These are phyloP conservation scores for Labrus mixtus DNA, from an alignment of 2,113 vertebrate species.

Conservation along the genomic window DNA sequence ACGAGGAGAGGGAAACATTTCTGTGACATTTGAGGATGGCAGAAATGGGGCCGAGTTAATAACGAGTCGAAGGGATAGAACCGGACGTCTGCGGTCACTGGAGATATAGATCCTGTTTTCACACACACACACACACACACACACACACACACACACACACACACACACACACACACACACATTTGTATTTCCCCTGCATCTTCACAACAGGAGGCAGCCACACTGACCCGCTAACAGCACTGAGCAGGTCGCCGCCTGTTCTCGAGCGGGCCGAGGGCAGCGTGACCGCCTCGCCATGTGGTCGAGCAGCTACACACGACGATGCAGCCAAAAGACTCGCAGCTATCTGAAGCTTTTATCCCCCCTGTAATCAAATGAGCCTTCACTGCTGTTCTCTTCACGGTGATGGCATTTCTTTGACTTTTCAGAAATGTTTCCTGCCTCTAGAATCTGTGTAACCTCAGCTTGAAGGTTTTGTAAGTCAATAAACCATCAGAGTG, in stretches of 20 bases:
- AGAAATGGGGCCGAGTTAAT: slow-evolving; percentile 10
- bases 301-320: background rate
- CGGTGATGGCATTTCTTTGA: too few relatives aligned
- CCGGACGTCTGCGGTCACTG: background rate
- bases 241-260: background rate
- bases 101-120: slow-evolving; percentile 4
- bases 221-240: background rate
- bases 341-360: too few relatives aligned
- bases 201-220: background rate
- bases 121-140: too few relatives aligned
- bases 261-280: too few relatives aligned
- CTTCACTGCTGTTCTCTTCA: too few relatives aligned
- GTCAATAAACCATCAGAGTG: too few relatives aligned
- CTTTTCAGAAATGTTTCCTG: too few relatives aligned
- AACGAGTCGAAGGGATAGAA: slow-evolving; percentile 24
- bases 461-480: too few relatives aligned
- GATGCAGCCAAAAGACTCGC: too few relatives aligned
- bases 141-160: background rate
- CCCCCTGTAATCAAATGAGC: too few relatives aligned
- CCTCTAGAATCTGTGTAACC: too few relatives aligned
- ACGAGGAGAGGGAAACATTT: slow-evolving; percentile 12
- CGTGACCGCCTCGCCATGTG: background rate
- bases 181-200: slow-evolving; percentile 5
- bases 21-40: slow-evolving; percentile 63
- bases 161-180: background rate